Evolutionary conservation across 1,140 invertebrate genomes (phyloP).

Genomic region (Luehdorfia chinensis): DNA sequence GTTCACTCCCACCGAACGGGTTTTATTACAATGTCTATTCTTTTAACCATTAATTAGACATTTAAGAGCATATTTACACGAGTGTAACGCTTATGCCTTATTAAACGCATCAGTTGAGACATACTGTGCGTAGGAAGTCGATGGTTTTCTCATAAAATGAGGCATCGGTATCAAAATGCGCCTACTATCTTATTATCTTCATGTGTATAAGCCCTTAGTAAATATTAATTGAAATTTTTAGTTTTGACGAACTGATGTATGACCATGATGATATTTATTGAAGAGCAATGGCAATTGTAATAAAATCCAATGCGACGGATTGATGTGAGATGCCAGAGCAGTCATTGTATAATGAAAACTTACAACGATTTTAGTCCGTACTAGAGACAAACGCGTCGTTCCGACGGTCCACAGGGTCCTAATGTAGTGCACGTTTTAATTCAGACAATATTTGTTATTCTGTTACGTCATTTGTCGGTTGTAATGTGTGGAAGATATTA

Average conservation of each 20-base stretch:
- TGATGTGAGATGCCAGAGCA: slow-evolving; percentile 34
- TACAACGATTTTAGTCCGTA: slow-evolving; percentile 61
- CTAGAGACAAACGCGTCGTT: slow-evolving; percentile 36
- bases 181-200: too few relatives aligned
- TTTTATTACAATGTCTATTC: background rate
- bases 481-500: slow-evolving; percentile 13
- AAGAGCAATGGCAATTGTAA: too few relatives aligned
- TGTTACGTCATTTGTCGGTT: slow-evolving; percentile 2
- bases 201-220: too few relatives aligned
- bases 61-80: too few relatives aligned
- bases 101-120: too few relatives aligned
- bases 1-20: slow-evolving; percentile 10
- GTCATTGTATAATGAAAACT: slow-evolving; percentile 37
- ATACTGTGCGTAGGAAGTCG: too few relatives aligned
- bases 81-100: too few relatives aligned
- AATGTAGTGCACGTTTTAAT: slow-evolving; percentile 42
- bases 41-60: too few relatives aligned
- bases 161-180: too few relatives aligned
- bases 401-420: slow-evolving; percentile 61
- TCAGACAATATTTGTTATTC: slow-evolving; percentile 40
- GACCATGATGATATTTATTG: background rate
- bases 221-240: too few relatives aligned
- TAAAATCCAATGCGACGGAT: too few relatives aligned
- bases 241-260: slow-evolving; percentile 27
- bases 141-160: too few relatives aligned